These are phyloP conservation scores for Hyla sarda DNA, from an alignment of 2,113 vertebrate species.

Conservation along the genomic window DNA sequence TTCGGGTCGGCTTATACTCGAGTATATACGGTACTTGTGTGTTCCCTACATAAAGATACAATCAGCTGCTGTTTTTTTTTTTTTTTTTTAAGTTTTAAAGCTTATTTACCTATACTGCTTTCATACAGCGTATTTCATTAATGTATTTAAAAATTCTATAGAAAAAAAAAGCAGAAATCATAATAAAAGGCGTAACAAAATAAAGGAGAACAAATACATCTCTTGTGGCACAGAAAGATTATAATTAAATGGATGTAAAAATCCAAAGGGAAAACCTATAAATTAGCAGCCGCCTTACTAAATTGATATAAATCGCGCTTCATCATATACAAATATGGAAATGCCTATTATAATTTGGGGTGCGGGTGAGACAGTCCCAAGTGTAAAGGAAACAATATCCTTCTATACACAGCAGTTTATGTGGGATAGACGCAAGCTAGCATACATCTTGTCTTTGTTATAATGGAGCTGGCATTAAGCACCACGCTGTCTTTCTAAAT, in stretches of 20 bases:
- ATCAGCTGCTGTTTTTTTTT: too few species aligned
- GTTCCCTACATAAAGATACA: too few species aligned
- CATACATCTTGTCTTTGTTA: background rate
- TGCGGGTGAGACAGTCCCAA: background rate
- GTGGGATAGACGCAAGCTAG: background rate
- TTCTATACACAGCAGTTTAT: background rate
- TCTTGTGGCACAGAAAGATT: background rate
- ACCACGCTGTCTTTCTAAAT: background rate
- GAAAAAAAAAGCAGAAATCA: background rate
- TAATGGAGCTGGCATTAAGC: background rate
- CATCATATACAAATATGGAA: conserved; percentile 1
- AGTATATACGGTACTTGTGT: too few species aligned
- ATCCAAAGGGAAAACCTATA: background rate
- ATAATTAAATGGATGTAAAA: background rate
- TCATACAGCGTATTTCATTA: background rate
- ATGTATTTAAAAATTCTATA: background rate
- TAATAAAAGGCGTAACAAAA: background rate
- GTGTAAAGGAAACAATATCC: background rate
- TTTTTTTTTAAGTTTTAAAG: too few species aligned
- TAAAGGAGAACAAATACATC: background rate
- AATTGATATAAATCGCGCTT: conserved; percentile 10
- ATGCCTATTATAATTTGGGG: background rate
- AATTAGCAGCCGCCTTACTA: background rate
- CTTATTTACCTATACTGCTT: too few species aligned
- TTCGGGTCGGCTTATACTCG: too few species aligned